Base-by-base conservation (phyloP, 2,113 vertebrate species). In the Tachysurus fulvidraco region DNA sequence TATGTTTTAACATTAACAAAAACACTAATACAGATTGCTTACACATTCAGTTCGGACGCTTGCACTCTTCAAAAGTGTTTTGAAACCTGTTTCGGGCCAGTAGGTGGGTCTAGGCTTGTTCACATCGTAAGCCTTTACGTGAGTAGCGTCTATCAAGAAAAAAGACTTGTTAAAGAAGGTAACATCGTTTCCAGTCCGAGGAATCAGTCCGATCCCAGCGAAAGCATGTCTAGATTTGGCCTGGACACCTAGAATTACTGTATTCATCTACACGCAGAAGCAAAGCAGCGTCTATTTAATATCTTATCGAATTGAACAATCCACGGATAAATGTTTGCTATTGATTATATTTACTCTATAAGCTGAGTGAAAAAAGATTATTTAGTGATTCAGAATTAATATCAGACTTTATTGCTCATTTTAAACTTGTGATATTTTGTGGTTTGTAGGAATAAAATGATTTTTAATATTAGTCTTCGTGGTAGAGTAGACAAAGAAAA, bases 361-460 rank as follows among this genome's bases (percentile, higher is more conserved):
- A 52, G 16, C 28, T 50, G 73, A 78, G 9, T 17, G 19, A 54
- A 52, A 78, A 64, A 44, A 6, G 8, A 50, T 52, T 54, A 60
- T 23, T 30, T 55, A 30, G 36, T 77, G 44, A 50, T 76, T 84
- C 69, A 76, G 30, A 74, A 28, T 11, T 59, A 62, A 46, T 46
- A n/a, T 73, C 83, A 76, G 25, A 52, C 52, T 60, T 64, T 50
- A 64, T 28, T 71, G 25, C 25, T 30, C 46, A 65, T 10, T 19
- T 9, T 67, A 79, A 79, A 79, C 28, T 67, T 60, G 28, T 57
- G 60, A 44, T 64, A 69, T 54, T 71, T 55, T 52, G 55, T 83
- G 50, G 65, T 30, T 71, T 83, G 65, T 55, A 54, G 21, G 84
- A 11, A 77, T 79, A 41, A 23, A 77, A 62, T 64, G 67, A 83